Base-by-base conservation (phyloP, 2,113 vertebrate genomes). In the Oreochromis niloticus region DNA sequence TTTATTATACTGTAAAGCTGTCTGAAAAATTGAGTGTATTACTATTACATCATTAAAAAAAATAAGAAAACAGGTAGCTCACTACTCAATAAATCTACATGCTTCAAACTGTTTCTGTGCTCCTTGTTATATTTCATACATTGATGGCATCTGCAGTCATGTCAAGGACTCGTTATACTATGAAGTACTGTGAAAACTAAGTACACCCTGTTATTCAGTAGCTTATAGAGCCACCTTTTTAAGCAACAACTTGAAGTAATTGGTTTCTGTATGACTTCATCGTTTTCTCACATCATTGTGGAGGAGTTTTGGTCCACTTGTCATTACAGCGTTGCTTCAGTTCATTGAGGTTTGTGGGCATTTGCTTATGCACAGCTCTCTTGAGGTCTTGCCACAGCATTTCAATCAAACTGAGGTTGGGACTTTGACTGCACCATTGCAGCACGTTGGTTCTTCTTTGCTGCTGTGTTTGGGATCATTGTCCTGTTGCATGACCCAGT, bases 141-240 rank as follows among this genome's bases (percentile, higher is more conserved):
- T 78, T 78, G 46, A 52, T 2, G 9, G 2, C 24, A 50, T 30
- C 27, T 78, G 22, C 9, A 75, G 41, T 30, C 41, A 27, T 75
- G 41, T 24, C 4, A 73, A 17, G 0, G 2, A 73, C 41, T 0
- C 6, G 0, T 39, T 66, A 66, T 66, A 39, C 48, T 19, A 3
- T 46, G 7, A 7, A 50, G 48, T 50, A 17, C 6, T 50, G 16
- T 50, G 48, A 50, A 50, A 19, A 50, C 48, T 50, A 17, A 17
- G 48, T 17, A 50, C 11, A 75, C 9, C 41, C 24, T 17, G 16
- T 75, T 2, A 48, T 75, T 19, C 43, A 75, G 71, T 11, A 19
- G 24, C 43, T 75, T 48, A 16, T 1, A 30, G 71, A 75, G 13
- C 66, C 41, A 48, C 43, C 43, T 75, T 48, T 75, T 48, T 30